phyloP scores from a whole-genome alignment of 2,113 vertebrate species.

The Aspidoscelis tigris region DNA sequence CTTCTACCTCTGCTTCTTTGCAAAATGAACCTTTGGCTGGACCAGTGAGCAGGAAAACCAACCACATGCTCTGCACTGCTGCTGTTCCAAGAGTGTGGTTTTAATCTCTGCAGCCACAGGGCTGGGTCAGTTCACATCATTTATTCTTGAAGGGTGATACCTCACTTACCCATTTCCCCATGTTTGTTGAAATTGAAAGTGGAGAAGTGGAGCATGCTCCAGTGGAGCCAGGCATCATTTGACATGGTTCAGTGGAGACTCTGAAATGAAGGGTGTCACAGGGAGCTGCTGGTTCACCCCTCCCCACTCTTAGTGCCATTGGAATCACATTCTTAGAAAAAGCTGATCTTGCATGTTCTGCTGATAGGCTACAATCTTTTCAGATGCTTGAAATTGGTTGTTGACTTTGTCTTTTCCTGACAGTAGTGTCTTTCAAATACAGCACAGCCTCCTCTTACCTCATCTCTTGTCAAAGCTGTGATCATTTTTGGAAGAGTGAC shows the following conservation, averaged over 20 bases:
- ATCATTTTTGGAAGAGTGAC: slow-evolving; percentile 20
- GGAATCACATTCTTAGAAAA: background rate
- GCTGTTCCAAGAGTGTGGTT: slow-evolving; percentile 21
- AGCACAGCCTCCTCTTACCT: too few relatives aligned
- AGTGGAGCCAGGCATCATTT: background rate
- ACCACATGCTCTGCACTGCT: background rate
- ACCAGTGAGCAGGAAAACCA: slow-evolving; percentile 12
- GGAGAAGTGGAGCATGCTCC: slow-evolving; percentile 9
- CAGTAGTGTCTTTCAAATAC: background rate
- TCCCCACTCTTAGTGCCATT: background rate
- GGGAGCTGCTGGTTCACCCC: background rate
- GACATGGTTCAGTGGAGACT: slow-evolving; percentile 1
- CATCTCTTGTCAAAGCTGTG: background rate
- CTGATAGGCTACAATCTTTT: background rate
- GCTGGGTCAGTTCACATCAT: slow-evolving; percentile 25
- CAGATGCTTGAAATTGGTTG: background rate
- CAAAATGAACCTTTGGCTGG: slow-evolving; percentile 11
- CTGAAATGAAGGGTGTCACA: too few relatives aligned
- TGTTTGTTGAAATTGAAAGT: slow-evolving; percentile 27
- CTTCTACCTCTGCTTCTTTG: slow-evolving; percentile 11
- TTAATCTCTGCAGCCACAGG: slow-evolving; percentile 12
- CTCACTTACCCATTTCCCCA: slow-evolving; percentile 20
- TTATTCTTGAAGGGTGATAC: slow-evolving; percentile 32
- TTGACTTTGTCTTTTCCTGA: slow-evolving; percentile 21
- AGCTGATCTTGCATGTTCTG: slow-evolving; percentile 9